Base-by-base conservation (phyloP, 2,888 invertebrate species). In the Aleiodes testaceus region DNA sequence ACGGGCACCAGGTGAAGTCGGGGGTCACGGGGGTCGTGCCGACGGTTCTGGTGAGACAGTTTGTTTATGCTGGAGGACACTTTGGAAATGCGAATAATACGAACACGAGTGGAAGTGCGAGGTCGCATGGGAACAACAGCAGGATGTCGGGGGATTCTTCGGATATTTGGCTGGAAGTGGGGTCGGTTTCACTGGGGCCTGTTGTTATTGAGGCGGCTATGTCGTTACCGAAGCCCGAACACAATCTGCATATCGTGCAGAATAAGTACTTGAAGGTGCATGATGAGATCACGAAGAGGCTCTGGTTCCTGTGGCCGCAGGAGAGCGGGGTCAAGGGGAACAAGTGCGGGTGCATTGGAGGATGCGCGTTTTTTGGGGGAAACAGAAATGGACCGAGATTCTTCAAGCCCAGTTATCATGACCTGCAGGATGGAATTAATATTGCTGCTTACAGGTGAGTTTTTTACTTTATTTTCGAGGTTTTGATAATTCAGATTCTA, bases 291-390 rank as follows among this genome's bases (percentile, higher is more conserved):
- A 92, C 93, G 0, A 95, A 95, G 83, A 91, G 97, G 70, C 89
- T 99, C 44, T 97, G 97, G 96, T 99, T 99, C 85, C 88, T 99
- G 26, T 99, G 98, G 98, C 93, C 95, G 0, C 89, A 89, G 16
- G 93, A 93, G 78, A 87, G 88, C 55, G 87, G 85, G 64, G 90
- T 91, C 1, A 92, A 92, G 77, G 89, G 90, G 71, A 89, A 91
- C 0, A 95, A 94, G 78, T 99, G 99, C 85, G 99, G 98, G 0
- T 99, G 99, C 86, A 94, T 95, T 36, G 99, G 99, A 2, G 98
- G 98, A 0, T 98, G 97, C 84, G 90, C 91, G 11, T 99, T 99
- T 89, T 99, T 99, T 84, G 99, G 98, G 1, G 93, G 92, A 68
- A 98, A 98, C 87, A 91, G 92, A 82, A 97, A 97, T 85, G 98